Evolutionary conservation across 2,888 invertebrate genomes (phyloP).

Genomic region (Diaphora mendica): DNA sequence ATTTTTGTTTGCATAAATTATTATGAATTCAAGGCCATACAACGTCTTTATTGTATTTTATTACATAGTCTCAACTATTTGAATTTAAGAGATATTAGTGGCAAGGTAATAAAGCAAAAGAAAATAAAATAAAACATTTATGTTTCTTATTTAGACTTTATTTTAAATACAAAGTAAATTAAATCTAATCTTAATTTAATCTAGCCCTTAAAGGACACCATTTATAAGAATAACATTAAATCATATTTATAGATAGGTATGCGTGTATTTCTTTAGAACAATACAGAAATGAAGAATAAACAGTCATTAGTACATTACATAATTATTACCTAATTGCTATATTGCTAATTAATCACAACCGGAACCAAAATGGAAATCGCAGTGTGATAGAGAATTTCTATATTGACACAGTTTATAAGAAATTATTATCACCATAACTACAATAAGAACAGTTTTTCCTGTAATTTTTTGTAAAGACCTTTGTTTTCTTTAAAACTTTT

Average conservation of each 20-base stretch:
- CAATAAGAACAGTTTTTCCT: not conserved
- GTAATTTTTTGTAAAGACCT: no score
- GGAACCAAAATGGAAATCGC: constrained; percentile 47
- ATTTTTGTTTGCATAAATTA: not conserved
- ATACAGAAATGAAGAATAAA: constrained; percentile 1
- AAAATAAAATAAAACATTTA: not conserved
- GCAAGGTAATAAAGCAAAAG: not conserved
- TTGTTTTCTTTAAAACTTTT: not conserved
- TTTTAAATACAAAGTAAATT: constrained; percentile 61
- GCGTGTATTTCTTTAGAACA: constrained; percentile 19
- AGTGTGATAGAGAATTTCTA: constrained; percentile 30
- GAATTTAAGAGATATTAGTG: not conserved
- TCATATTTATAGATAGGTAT: constrained; percentile 30
- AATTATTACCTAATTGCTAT: constrained; percentile 47
- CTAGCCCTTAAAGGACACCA: constrained; percentile 56
- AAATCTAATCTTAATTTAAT: constrained; percentile 60
- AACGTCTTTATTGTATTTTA: not conserved
- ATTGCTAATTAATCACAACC: constrained; percentile 67
- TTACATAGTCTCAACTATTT: not conserved
- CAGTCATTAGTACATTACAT: constrained; percentile 31
- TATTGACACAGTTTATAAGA: constrained; percentile 6
- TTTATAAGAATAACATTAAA: constrained; percentile 39
- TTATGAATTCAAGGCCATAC: not conserved
- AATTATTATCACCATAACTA: not conserved
- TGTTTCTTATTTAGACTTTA: constrained; percentile 42